These are phyloP conservation scores for Elysia crispata DNA, from an alignment of 2,888 invertebrate genomes.

Conservation along the genomic window DNA sequence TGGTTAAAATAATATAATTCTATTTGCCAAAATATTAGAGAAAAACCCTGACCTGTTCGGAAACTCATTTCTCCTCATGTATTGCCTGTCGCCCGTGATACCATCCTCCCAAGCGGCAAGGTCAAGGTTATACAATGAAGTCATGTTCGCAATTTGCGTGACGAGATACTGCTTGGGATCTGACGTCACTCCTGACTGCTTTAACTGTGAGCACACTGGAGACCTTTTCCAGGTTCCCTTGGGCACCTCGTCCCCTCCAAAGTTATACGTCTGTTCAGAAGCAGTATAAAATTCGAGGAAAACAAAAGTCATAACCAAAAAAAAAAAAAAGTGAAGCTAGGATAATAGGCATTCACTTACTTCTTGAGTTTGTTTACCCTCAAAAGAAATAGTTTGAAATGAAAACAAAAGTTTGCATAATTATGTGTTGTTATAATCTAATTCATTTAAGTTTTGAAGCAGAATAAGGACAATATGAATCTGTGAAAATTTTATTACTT, in stretches of 20 bases:
- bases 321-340: neutral
- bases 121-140: conserved; percentile 52
- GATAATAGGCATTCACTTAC: neutral
- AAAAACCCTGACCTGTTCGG: conserved; percentile 30
- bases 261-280: conserved; percentile 59
- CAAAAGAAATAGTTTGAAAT: too few relatives aligned
- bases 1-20: too few relatives aligned
- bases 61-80: conserved; percentile 35
- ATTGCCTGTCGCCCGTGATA: conserved; percentile 47
- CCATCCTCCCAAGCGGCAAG: conserved; percentile 69
- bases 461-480: too few relatives aligned
- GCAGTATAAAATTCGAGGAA: neutral
- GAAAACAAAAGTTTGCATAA: too few relatives aligned
- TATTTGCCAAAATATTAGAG: too few relatives aligned
- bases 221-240: conserved; percentile 69
- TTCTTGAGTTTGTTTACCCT: too few relatives aligned
- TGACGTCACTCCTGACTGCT: conserved; percentile 44
- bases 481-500: too few relatives aligned
- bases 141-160: conserved; percentile 49
- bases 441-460: too few relatives aligned
- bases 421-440: too few relatives aligned
- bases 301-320: neutral
- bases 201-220: conserved; percentile 58
- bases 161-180: conserved; percentile 54
- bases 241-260: conserved; percentile 74